Evolutionary conservation across 37 sponge, comb jelly and placozoan species (phyloP).

Genomic region (Eunapius fragilis): DNA sequence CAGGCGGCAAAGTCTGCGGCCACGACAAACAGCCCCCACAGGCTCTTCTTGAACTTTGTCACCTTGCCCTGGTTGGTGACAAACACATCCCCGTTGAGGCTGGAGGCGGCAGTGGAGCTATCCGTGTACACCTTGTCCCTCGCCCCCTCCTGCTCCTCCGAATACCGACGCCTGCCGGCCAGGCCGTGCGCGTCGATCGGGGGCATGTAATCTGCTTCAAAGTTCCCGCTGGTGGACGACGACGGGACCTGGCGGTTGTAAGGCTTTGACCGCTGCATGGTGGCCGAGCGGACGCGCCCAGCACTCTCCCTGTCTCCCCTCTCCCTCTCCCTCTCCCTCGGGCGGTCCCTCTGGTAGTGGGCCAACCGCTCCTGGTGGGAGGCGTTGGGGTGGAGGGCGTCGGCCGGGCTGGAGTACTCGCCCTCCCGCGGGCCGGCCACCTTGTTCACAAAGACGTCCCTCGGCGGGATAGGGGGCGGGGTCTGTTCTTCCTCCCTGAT

Average conservation of each 20-base stretch:
- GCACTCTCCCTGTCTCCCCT: not conserved
- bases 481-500: not conserved
- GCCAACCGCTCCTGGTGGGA: not conserved
- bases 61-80: not conserved
- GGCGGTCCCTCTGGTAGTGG: not conserved
- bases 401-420: slow-evolving; percentile 22
- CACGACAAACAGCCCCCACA: slow-evolving; percentile 79
- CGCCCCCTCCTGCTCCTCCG: not conserved
- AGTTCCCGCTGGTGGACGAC: not conserved
- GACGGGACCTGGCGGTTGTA: not conserved
- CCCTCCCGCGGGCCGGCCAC: not conserved
- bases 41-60: slow-evolving; percentile 62
- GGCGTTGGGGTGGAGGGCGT: slow-evolving; percentile 5
- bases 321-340: no score
- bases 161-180: not conserved
- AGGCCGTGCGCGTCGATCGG: not conserved
- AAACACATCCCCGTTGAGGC: not conserved
- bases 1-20: slow-evolving; percentile 27
- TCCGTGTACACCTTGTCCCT: not conserved
- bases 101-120: not conserved
- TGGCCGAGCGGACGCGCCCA: not conserved
- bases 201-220: not conserved
- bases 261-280: not conserved
- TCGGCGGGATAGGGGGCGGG: slow-evolving; percentile 63
- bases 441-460: not conserved